A percentile compares a stretch with the other conserved stretches of the same genome.
These are phyloP conservation scores for Nerophis lumbriciformis DNA, from an alignment of 2,113 vertebrate species.

Conservation along the genomic window DNA sequence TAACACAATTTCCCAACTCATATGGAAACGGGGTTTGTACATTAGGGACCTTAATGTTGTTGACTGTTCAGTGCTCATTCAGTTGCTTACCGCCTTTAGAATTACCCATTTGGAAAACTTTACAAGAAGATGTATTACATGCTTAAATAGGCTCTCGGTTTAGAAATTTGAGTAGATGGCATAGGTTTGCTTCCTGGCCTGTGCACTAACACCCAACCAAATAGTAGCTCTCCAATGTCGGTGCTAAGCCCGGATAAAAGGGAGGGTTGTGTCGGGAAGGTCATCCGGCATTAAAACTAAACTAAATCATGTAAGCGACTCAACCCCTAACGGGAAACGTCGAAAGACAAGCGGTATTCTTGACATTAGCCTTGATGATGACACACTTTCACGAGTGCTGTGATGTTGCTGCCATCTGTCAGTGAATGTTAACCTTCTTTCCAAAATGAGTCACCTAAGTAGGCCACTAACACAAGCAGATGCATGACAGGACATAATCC, in stretches of 20 bases:
- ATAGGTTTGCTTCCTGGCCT: too few species aligned
- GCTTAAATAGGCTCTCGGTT: not conserved
- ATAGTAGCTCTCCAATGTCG: too few species aligned
- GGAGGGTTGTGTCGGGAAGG: too few species aligned
- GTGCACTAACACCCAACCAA: too few species aligned
- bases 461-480: conserved; percentile 41
- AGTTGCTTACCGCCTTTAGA: not conserved
- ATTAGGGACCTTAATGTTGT: not conserved
- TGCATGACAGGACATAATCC: conserved; percentile 38
- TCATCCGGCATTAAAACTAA: too few species aligned
- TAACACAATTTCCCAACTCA: too few species aligned
- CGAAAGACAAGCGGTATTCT: not conserved
- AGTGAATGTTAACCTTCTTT: conserved; percentile 35
- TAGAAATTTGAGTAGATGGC: not conserved
- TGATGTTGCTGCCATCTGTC: conserved; percentile 40
- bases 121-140: not conserved
- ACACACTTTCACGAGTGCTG: conserved; percentile 17
- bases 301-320: too few species aligned
- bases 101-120: not conserved
- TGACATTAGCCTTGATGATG: conserved; percentile 6
- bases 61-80: not conserved
- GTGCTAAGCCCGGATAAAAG: too few species aligned
- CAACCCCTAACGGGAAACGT: too few species aligned
- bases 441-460: conserved; percentile 38
- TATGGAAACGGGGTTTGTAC: too few species aligned